phyloP scores from a whole-genome alignment of 2,797 vertebrate genomes.

The Apogon hyalosoma region DNA sequence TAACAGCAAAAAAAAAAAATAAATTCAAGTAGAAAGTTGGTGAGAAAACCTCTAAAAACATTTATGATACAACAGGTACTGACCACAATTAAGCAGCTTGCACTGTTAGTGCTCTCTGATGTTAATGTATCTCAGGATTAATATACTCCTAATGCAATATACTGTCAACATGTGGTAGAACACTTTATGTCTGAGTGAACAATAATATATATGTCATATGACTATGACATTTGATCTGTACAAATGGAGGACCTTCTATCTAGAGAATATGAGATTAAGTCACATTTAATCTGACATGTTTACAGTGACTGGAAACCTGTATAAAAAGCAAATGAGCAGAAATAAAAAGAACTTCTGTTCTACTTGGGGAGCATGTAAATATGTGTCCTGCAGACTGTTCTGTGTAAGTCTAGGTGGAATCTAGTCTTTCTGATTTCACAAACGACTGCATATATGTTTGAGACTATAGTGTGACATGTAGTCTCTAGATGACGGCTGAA shows the following conservation, averaged over 20 bases:
- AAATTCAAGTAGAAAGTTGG: not conserved
- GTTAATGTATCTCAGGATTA: constrained; percentile 1
- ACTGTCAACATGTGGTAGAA: not conserved
- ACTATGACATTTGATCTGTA: not conserved
- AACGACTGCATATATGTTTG: not conserved
- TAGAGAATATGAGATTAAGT: not conserved
- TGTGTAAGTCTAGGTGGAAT: not conserved
- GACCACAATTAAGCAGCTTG: not conserved
- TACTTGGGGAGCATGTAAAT: not conserved
- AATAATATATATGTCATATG: too few relatives aligned
- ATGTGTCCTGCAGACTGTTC: not conserved
- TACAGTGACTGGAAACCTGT: not conserved
- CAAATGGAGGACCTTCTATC: not conserved
- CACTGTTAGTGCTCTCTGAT: not conserved
- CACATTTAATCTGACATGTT: not conserved
- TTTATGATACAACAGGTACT: not conserved
- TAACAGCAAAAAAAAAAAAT: constrained; percentile 7
- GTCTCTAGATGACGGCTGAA: constrained; percentile 31
- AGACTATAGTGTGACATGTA: not conserved
- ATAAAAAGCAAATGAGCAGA: not conserved
- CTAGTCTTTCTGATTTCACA: not conserved
- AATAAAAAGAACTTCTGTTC: not conserved
- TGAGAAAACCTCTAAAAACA: too few relatives aligned
- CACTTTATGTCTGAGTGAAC: not conserved
- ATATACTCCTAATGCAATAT: not conserved